These are phyloP conservation scores for Melikaiella ostensackeni DNA, from an alignment of 2,888 invertebrate genomes.

Conservation along the genomic window DNA sequence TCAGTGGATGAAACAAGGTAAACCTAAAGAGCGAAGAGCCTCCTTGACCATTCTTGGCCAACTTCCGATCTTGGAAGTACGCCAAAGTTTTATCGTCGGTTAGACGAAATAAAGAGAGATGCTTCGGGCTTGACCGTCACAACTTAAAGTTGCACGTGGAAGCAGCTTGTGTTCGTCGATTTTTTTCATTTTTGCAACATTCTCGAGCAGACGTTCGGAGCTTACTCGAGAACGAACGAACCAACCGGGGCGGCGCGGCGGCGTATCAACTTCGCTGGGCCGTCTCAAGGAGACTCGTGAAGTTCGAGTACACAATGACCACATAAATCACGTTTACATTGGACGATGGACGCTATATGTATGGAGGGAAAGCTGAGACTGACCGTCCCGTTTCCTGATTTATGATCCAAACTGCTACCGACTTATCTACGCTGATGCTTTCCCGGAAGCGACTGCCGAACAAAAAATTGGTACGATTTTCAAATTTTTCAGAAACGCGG, in stretches of 20 bases:
- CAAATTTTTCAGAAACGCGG: background rate
- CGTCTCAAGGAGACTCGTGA: constrained; percentile 18
- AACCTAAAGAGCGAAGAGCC: background rate
- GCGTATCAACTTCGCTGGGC: constrained; percentile 9
- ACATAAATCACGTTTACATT: constrained; percentile 66
- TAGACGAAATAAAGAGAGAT: background rate
- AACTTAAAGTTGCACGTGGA: background rate
- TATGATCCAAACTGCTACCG: constrained; percentile 63
- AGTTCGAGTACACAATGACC: constrained; percentile 58
- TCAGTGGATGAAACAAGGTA: background rate
- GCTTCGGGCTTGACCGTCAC: background rate
- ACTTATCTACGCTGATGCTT: constrained; percentile 61
- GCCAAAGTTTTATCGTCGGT: background rate
- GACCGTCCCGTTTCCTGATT: constrained; percentile 65
- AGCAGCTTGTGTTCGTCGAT: background rate
- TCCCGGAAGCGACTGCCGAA: constrained; percentile 21
- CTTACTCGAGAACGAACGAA: background rate
- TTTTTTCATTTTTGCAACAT: constrained; percentile 10
- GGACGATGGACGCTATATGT: constrained; percentile 49
- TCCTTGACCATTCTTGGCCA: background rate
- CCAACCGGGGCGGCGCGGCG: background rate
- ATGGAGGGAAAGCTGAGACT: constrained; percentile 55
- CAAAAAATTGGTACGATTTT: constrained; percentile 17
- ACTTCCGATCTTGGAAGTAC: background rate
- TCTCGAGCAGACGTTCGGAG: background rate